Conservation (phyloP, 2,888 invertebrate species). For the Sarcophaga rosellei region DNA sequence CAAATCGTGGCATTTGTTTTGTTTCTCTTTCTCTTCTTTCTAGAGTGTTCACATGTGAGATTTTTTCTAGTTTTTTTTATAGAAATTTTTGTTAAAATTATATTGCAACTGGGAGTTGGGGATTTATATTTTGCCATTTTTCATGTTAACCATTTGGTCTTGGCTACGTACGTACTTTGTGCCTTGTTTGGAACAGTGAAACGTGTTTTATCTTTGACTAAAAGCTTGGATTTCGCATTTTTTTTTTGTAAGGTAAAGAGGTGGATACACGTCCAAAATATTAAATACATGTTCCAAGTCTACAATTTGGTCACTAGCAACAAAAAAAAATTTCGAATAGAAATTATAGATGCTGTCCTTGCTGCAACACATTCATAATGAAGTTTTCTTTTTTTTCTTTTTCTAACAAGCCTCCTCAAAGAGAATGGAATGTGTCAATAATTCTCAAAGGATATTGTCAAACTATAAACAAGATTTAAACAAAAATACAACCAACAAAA, state of each 20-base stretch:
- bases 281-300: conserved; percentile 79
- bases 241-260: neutral
- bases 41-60: conserved; percentile 25
- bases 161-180: conserved; percentile 31
- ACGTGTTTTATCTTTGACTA: conserved; percentile 77
- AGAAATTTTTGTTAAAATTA: conserved; percentile 66
- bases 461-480: neutral
- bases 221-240: conserved; percentile 23
- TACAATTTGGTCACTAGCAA: conserved; percentile 54
- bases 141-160: conserved; percentile 65
- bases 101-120: conserved; percentile 71
- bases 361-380: conserved; percentile 12
- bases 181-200: conserved; percentile 56
- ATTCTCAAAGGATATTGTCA: conserved; percentile 33
- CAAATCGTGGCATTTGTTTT: conserved; percentile 67
- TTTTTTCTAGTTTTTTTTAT: neutral
- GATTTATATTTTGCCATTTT: conserved; percentile 65
- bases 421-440: conserved; percentile 50
- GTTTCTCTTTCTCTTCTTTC: conserved; percentile 45
- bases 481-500: neutral
- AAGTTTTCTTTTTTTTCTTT: conserved; percentile 28
- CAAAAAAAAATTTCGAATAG: neutral
- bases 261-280: conserved; percentile 72
- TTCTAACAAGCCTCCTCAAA: conserved; percentile 24
- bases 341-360: neutral